phyloP scores from a whole-genome alignment of 2,888 invertebrate species.

The Hirtodrosophila confusa region DNA sequence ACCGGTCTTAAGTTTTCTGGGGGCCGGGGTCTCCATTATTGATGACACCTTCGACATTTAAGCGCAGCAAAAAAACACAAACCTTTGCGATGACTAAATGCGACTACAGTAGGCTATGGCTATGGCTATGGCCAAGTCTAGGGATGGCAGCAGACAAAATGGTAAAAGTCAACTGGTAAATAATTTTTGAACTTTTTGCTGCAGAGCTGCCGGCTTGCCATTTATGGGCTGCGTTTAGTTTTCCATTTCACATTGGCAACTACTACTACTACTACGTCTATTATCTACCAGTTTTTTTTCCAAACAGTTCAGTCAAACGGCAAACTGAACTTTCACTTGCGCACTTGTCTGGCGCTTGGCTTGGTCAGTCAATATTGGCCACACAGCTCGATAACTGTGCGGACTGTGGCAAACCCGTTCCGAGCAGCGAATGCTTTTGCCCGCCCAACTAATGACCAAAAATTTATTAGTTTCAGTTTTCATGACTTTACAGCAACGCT shows the following conservation, averaged over 20 bases:
- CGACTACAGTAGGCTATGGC: conserved; percentile 46
- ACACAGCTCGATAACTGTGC: conserved; percentile 27
- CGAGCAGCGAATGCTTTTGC: conserved; percentile 14
- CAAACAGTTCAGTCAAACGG: conserved; percentile 15
- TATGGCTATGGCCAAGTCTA: conserved; percentile 14
- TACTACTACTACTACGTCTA: conserved; percentile 1
- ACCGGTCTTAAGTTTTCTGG: conserved; percentile 40
- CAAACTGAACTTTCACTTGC: conserved; percentile 70
- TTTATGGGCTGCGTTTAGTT: conserved; percentile 68
- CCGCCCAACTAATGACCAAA: conserved; percentile 69
- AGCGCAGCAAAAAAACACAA: conserved; percentile 40
- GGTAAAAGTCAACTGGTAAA: conserved; percentile 74
- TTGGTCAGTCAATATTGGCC: conserved; percentile 52
- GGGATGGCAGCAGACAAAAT: conserved; percentile 47
- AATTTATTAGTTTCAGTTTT: conserved; percentile 60
- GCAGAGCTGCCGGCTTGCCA: conserved; percentile 60
- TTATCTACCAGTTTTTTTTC: conserved; percentile 50
- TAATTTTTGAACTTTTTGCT: conserved; percentile 54
- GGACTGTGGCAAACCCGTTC: conserved; percentile 53
- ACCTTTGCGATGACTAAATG: conserved; percentile 56
- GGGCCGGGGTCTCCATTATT: conserved; percentile 47
- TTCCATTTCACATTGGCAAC: conserved; percentile 70
- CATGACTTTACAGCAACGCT: conserved; percentile 31
- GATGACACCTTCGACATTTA: conserved; percentile 80
- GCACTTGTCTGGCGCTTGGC: conserved; percentile 59